Conservation (phyloP, 2,113 vertebrate genomes). For the Colistium nudipinnis region DNA sequence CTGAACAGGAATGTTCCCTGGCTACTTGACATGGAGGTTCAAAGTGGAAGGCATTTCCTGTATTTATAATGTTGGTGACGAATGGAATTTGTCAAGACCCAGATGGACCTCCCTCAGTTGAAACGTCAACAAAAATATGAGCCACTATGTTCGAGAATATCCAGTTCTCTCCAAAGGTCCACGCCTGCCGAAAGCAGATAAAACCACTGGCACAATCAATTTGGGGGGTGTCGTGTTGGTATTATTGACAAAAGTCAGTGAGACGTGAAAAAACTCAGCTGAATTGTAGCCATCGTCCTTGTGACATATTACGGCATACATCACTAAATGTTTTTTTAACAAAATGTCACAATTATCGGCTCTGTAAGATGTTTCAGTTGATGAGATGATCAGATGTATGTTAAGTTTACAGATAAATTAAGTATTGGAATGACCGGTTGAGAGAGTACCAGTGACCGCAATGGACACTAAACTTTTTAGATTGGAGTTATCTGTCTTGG, state of each 20-base stretch:
- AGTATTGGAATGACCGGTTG: too few species aligned
- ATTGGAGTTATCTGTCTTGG: too few species aligned
- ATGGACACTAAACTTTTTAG: too few species aligned
- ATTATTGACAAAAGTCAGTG: constrained; percentile 39
- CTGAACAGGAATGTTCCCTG: background rate
- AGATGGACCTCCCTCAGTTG: background rate
- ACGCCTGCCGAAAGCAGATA: background rate
- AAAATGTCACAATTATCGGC: background rate
- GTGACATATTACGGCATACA: constrained; percentile 5
- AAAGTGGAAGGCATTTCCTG: background rate
- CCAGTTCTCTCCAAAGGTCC: background rate
- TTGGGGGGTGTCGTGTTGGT: constrained; percentile 11
- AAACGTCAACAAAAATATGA: background rate
- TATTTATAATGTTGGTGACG: background rate
- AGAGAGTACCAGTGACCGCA: too few species aligned
- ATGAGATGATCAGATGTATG: background rate
- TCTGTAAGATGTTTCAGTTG: background rate
- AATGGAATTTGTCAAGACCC: background rate
- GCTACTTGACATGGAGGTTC: background rate
- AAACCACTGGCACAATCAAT: constrained; percentile 11
- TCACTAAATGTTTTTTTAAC: too few species aligned
- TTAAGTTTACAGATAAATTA: background rate
- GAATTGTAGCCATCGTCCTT: constrained; percentile 20
- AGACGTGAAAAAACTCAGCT: constrained; percentile 21
- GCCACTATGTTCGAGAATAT: background rate